Percentiles rank a stretch among this genome's conserved stretches.
phyloP scores from a whole-genome alignment of 2,113 vertebrate genomes.

The Ursus arctos region DNA sequence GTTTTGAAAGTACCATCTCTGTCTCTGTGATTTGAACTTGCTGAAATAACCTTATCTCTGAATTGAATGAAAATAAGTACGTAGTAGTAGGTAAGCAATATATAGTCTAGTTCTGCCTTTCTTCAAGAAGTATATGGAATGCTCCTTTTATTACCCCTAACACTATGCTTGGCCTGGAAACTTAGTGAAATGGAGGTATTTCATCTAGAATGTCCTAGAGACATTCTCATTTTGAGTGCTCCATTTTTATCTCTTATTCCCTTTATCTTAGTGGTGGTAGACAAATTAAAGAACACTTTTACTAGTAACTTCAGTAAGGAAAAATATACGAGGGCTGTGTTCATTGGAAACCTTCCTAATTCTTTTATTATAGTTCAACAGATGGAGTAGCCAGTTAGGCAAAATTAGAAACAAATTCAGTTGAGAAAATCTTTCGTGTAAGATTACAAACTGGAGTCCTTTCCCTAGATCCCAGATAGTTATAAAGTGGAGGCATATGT shows the following conservation, averaged over 20 bases:
- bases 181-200: not conserved
- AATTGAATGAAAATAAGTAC: not conserved
- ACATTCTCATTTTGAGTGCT: constrained; percentile 25
- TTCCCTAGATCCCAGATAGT: not conserved
- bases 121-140: not conserved
- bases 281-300: constrained; percentile 21
- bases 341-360: constrained; percentile 45
- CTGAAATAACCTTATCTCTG: not conserved
- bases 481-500: not conserved
- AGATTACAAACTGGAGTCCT: not conserved
- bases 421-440: not conserved
- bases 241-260: not conserved
- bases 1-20: not conserved
- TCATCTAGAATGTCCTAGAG: constrained; percentile 21
- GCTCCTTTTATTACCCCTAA: not conserved
- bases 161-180: not conserved
- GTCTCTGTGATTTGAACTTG: constrained; percentile 40
- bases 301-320: constrained; percentile 30
- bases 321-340: not conserved
- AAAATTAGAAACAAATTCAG: constrained; percentile 51
- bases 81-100: constrained; percentile 18
- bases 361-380: constrained; percentile 36
- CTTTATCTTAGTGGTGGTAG: constrained; percentile 23
- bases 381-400: not conserved
- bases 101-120: not conserved